Evolutionary conservation across 2,888 invertebrate genomes (phyloP).

Genomic region (Cerceris rybyensis): DNA sequence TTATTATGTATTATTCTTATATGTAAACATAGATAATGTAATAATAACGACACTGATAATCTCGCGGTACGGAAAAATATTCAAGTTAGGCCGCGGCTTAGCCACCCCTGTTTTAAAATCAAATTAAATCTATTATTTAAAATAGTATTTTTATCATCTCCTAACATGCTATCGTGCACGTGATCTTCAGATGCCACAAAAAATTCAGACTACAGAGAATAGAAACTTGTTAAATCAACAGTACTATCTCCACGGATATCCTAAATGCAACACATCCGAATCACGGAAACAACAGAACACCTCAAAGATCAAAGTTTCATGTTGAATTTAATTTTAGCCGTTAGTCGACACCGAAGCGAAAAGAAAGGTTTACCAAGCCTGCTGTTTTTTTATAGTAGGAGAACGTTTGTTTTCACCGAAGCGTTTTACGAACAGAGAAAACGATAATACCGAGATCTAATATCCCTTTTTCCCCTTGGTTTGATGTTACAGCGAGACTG

Average conservation of each 20-base stretch:
- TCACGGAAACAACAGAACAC: slow-evolving; percentile 8
- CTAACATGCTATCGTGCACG: too few species aligned
- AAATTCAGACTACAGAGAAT: too few species aligned
- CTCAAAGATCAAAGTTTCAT: slow-evolving; percentile 1
- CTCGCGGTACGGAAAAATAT: too few species aligned
- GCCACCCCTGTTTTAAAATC: too few species aligned
- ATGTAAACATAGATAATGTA: too few species aligned
- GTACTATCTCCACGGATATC: neutral
- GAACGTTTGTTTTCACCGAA: slow-evolving; percentile 24
- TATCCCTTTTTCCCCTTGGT: neutral
- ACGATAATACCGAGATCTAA: slow-evolving; percentile 12
- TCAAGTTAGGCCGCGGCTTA: too few species aligned
- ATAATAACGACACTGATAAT: too few species aligned
- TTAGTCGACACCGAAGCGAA: neutral
- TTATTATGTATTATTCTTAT: too few species aligned
- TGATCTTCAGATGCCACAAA: too few species aligned
- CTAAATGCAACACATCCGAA: neutral
- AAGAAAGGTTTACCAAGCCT: slow-evolving; percentile 2
- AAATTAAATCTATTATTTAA: too few species aligned
- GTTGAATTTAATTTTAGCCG: slow-evolving; percentile 30
- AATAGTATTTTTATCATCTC: too few species aligned
- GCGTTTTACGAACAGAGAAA: slow-evolving; percentile 14
- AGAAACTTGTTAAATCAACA: too few species aligned
- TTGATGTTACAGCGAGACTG: slow-evolving; percentile 76
- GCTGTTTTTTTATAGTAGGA: neutral